Percentiles rank a stretch among this genome's conserved stretches.
phyloP scores from a whole-genome alignment of 2,888 invertebrate genomes.

The Arge pagana region DNA sequence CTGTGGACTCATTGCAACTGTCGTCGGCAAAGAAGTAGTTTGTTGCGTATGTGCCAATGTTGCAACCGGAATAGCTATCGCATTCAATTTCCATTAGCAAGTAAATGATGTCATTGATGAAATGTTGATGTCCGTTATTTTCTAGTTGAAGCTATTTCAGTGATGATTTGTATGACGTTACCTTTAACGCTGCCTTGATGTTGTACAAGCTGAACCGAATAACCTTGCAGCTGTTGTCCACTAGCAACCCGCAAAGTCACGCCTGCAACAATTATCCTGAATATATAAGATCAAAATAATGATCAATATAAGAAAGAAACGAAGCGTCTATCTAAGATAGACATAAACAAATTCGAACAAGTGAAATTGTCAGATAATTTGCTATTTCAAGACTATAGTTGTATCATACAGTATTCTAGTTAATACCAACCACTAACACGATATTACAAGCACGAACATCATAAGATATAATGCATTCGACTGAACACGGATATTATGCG shows the following conservation, averaged over 20 bases:
- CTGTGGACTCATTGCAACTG: conserved; percentile 50
- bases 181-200: conserved; percentile 64
- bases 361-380: no score
- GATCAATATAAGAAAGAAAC: background rate
- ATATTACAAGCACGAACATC: no score
- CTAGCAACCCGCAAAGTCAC: conserved; percentile 55
- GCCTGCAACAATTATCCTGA: conserved; percentile 38
- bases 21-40: conserved; percentile 42
- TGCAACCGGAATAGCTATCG: conserved; percentile 61
- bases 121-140: conserved; percentile 19
- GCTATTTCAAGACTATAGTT: no score
- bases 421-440: no score
- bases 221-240: conserved; percentile 58
- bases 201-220: conserved; percentile 62
- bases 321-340: background rate
- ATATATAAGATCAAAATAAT: conserved; percentile 23
- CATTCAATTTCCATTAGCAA: no score
- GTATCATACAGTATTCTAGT: no score
- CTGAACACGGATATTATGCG: no score
- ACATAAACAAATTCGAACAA: background rate
- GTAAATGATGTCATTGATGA: conserved; percentile 8
- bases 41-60: conserved; percentile 51
- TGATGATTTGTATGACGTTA: no score
- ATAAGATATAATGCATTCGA: no score
- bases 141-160: conserved; percentile 6